Evolutionary conservation across 2,113 vertebrate genomes (phyloP).

Genomic region (Scomber colias): DNA sequence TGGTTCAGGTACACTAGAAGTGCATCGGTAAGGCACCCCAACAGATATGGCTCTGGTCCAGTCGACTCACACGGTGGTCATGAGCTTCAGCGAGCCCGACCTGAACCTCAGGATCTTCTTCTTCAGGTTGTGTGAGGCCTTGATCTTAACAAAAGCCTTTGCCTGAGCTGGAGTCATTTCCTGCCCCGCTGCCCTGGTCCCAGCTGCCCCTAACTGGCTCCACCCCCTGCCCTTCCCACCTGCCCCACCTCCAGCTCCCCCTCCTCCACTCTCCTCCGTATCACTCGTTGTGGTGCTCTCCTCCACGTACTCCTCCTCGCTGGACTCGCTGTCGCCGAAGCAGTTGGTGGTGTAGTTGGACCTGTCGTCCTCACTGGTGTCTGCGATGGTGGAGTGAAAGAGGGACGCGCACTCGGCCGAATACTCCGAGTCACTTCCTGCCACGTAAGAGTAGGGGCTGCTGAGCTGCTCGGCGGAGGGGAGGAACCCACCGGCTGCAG

Average conservation of each 20-base stretch:
- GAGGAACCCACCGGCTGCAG: slow-evolving; percentile 31
- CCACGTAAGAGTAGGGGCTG: slow-evolving; percentile 85
- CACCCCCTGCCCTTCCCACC: slow-evolving; percentile 65
- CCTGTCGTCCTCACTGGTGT: slow-evolving; percentile 93
- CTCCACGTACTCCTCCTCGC: slow-evolving; percentile 89
- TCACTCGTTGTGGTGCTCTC: slow-evolving; percentile 89
- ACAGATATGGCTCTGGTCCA: not conserved
- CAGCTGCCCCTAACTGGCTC: slow-evolving; percentile 84
- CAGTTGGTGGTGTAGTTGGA: slow-evolving; percentile 95
- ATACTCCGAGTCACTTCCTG: slow-evolving; percentile 94
- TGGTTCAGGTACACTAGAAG: not conserved
- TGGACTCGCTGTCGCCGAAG: slow-evolving; percentile 96
- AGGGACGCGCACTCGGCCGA: slow-evolving; percentile 95
- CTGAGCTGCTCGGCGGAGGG: slow-evolving; percentile 63
- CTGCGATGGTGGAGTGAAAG: slow-evolving; percentile 94
- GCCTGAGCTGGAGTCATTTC: slow-evolving; percentile 85
- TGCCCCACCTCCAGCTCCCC: slow-evolving; percentile 68
- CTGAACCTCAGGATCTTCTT: slow-evolving; percentile 96
- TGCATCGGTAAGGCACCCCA: slow-evolving; percentile 13
- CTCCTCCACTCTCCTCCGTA: slow-evolving; percentile 90
- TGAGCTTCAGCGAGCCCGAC: slow-evolving; percentile 94
- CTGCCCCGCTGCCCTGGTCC: slow-evolving; percentile 33
- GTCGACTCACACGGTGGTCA: slow-evolving; percentile 92
- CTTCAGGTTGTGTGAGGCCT: slow-evolving; percentile 96
- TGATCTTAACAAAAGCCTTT: slow-evolving; percentile 93